Base-by-base conservation (phyloP, 2,888 invertebrate species). In the Dendrolimus pini region DNA sequence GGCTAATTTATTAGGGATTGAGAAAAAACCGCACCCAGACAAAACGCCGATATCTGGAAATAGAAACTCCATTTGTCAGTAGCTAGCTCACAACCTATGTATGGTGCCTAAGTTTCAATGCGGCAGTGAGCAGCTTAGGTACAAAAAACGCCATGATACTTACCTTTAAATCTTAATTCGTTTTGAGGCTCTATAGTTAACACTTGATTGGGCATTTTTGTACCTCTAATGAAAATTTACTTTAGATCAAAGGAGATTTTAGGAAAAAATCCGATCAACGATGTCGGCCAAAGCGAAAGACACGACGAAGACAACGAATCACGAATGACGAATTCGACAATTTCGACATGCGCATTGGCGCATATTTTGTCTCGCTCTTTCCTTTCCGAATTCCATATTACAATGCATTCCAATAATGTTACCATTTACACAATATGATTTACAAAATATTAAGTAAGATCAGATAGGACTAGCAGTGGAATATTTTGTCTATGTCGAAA, bases 81-180 rank as follows among this genome's bases (percentile, higher is more conserved):
- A 83, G 77, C 79, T 83, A 85, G 81, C 83, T 80, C 77, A 77
- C 84, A 81, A 83, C 82, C 79, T 81, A 83, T 77, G 72, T 74
- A 70, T 74, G 78, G 74, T 75, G 65, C 73, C 74, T 69, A 80
- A 82, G 78, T 81, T 80, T 76, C 77, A 81, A 81, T 82, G 83
- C 82, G 81, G 78, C 72, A 69, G 70, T 74, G 67, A 63, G 62
- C 58, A 65, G 65, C 62, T 66, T 67, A 70, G 65, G 60, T 63
- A 68, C 56, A 68, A 67, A 60, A 69, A 73, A 71, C 63, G 65
- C 70, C 70, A 63, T 61, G 70, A 67, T 65, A 89, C 94, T 94
- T 92, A 97, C 97, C 97, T 93, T 94, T 93, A 92, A 97, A 97
- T 92, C 94, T 95, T 77, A 97, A 93, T 91, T 97, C 97, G 89